A percentile compares a stretch with the other conserved stretches of the same genome.
These are phyloP conservation scores for Sinocyclocheilus grahami DNA, from an alignment of 2,113 vertebrate species.

Conservation along the genomic window DNA sequence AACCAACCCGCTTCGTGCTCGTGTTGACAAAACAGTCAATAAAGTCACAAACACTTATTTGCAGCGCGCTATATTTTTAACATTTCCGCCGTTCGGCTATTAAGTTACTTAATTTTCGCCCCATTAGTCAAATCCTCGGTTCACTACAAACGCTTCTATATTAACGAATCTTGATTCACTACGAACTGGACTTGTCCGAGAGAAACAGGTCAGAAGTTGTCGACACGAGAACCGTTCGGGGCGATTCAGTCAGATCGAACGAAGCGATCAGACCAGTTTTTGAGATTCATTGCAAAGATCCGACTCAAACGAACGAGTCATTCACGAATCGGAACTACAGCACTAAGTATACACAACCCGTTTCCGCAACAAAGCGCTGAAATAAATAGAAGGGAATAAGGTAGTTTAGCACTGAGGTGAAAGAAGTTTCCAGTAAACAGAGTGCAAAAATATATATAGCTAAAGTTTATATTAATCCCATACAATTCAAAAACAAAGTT, in stretches of 20 bases:
- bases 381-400: constrained; percentile 32
- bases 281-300: background rate
- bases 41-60: background rate
- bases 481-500: background rate
- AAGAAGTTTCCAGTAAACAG: constrained; percentile 42
- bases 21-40: background rate
- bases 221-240: background rate
- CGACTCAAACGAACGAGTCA: background rate
- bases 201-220: background rate
- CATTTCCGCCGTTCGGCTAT: background rate
- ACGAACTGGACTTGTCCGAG: background rate
- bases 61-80: background rate
- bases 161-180: too few relatives aligned
- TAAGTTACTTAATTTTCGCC: background rate
- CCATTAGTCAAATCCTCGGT: background rate
- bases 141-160: background rate
- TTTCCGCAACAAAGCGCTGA: background rate
- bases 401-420: constrained; percentile 59
- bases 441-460: background rate
- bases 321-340: background rate
- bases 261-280: background rate
- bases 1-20: background rate
- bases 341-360: background rate
- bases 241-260: background rate
- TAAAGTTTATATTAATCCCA: background rate